phyloP scores from a whole-genome alignment of 1,140 invertebrate species.

The Aphidius ervi region DNA sequence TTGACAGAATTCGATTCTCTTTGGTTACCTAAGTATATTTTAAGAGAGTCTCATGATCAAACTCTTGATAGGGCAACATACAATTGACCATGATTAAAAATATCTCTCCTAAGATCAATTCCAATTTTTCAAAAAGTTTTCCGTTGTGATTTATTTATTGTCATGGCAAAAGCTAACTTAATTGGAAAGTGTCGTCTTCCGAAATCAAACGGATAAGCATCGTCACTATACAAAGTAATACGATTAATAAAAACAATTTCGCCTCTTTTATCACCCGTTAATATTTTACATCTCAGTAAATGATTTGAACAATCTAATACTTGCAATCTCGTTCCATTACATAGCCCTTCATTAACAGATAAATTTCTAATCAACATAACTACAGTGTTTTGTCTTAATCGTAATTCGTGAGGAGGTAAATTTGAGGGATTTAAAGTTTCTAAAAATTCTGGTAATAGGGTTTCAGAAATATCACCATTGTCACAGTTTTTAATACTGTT shows the following conservation, averaged over 20 bases:
- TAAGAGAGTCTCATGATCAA: constrained; percentile 11
- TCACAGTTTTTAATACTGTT: background rate
- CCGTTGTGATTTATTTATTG: constrained; percentile 33
- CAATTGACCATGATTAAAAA: constrained; percentile 34
- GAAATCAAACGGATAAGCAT: constrained; percentile 18
- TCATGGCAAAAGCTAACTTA: constrained; percentile 52
- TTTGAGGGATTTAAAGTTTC: constrained; percentile 11
- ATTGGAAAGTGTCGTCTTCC: constrained; percentile 29
- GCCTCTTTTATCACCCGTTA: constrained; percentile 19
- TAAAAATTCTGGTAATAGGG: constrained; percentile 19
- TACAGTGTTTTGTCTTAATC: constrained; percentile 10
- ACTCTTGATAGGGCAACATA: constrained; percentile 33
- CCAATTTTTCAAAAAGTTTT: constrained; percentile 33
- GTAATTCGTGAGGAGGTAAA: constrained; percentile 17
- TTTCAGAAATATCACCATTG: constrained; percentile 7
- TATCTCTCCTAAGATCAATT: constrained; percentile 35
- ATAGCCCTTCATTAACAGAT: constrained; percentile 18
- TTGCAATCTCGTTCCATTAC: constrained; percentile 24
- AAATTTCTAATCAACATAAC: constrained; percentile 19
- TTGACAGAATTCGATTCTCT: background rate
- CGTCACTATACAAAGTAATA: constrained; percentile 9
- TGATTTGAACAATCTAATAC: constrained; percentile 24
- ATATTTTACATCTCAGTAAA: constrained; percentile 12
- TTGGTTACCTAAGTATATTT: constrained; percentile 7
- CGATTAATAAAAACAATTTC: constrained; percentile 18